Base-by-base conservation (phyloP, 1,140 invertebrate species). In the Apocrypta bakeri region DNA sequence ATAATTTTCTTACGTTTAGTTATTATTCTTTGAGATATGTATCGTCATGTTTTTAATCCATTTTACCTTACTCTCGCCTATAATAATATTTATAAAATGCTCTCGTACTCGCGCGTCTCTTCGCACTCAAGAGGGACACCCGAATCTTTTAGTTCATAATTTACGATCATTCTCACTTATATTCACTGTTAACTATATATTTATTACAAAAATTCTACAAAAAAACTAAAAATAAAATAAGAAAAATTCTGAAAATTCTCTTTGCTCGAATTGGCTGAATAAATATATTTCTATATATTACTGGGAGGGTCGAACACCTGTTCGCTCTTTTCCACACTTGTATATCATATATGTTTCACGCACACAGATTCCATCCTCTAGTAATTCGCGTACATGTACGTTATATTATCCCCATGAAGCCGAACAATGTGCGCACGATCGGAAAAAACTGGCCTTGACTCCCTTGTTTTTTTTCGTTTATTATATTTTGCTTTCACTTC, bases 21-120 rank as follows among this genome's bases (percentile, higher is more conserved):
- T 92, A 92, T 92, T 92, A 92, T 92, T 91, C 89, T 92, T 89
- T 90, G 89, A 91, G 91, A 92, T 92, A 92, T 92, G 91, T 92
- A 92, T 92, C 91, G 91, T 92, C 90, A 88, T 90, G 86, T 83
- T 83, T 37, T 87, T 85, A 85, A 85, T 56, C 48, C 48, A 56
- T 83, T 86, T 85, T 83, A 84, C 86, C 84, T 84, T 83, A 40
- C 61, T 86, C 85, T 85, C 56, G 71, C 24, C 74, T 77, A 71
- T 42, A 75, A 68, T 66, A 66, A 66, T 82, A 56, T 31, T 76
- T 82, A 82, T 78, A 82, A 82, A 82, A 82, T 69, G 73, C 61
- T 82, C 66, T 77, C 75, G 73, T 68, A 77, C 25, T 82, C 68
- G 68, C 31, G 75, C 25, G 42, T 79, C 63, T 73, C 81, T 40